A percentile compares a stretch with the other conserved stretches of the same genome.
These are phyloP conservation scores for Scleropages formosus DNA, from an alignment of 2,797 vertebrate genomes.

Conservation along the genomic window DNA sequence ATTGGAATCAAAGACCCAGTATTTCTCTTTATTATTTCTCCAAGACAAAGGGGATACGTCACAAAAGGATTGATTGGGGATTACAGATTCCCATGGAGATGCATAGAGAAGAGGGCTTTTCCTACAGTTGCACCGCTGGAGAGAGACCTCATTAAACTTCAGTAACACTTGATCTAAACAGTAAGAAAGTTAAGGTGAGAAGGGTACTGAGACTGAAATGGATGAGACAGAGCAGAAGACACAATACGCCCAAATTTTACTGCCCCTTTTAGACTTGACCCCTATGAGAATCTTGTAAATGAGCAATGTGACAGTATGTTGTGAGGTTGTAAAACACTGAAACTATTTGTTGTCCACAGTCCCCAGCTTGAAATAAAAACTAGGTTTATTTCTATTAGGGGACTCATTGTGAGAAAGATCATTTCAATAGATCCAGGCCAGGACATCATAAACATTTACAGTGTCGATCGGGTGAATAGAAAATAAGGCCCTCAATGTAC, in stretches of 20 bases:
- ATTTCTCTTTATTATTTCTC: constrained; percentile 69
- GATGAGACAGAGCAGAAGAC: neutral
- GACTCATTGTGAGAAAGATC: constrained; percentile 73
- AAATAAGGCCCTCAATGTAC: constrained; percentile 63
- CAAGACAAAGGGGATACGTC: constrained; percentile 75
- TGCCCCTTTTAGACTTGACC: constrained; percentile 61
- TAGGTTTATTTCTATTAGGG: constrained; percentile 70
- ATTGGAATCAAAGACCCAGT: constrained; percentile 64
- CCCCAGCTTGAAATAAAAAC: constrained; percentile 61
- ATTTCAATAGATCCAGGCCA: constrained; percentile 75
- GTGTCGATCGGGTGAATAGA: constrained; percentile 71
- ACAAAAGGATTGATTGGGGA: constrained; percentile 73
- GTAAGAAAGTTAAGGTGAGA: constrained; percentile 64
- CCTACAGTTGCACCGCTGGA: constrained; percentile 46
- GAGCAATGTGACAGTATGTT: constrained; percentile 48
- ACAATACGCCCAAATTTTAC: constrained; percentile 55
- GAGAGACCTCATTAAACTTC: constrained; percentile 68
- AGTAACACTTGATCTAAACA: constrained; percentile 67
- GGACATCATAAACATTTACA: constrained; percentile 74
- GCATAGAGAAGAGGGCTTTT: constrained; percentile 73
- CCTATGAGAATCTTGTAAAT: constrained; percentile 69
- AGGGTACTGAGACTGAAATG: constrained; percentile 47
- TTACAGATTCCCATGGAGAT: constrained; percentile 73
- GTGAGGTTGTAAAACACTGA: constrained; percentile 62
- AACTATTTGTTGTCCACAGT: constrained; percentile 61